These are phyloP conservation scores for Brachyhypopomus occidentalis DNA, from an alignment of 2,113 vertebrate genomes.

Conservation along the genomic window DNA sequence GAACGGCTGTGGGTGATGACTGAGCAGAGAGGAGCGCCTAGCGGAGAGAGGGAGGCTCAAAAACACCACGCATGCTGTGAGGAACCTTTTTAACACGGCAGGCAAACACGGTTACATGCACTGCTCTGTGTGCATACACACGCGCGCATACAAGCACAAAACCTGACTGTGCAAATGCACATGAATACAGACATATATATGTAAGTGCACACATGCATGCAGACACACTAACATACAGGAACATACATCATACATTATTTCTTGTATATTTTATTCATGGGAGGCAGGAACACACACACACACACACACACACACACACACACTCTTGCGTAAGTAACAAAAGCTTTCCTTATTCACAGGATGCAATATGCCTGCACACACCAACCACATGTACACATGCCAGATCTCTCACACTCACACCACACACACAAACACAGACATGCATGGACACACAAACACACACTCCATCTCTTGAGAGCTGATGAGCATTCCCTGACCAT, in stretches of 20 bases:
- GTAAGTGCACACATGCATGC: neutral
- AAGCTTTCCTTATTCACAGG: too few species aligned
- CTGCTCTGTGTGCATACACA: neutral
- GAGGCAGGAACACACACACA: neutral
- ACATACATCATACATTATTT: too few species aligned
- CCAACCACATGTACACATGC: too few species aligned
- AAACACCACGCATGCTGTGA: slow-evolving; percentile 35
- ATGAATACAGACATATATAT: neutral
- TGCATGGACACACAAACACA: too few species aligned
- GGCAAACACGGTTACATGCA: slow-evolving; percentile 30
- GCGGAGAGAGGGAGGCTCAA: slow-evolving; percentile 13
- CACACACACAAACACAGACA: neutral
- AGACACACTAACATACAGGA: too few species aligned
- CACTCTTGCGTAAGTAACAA: too few species aligned
- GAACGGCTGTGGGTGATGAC: slow-evolving; percentile 16
- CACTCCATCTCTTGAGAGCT: neutral
- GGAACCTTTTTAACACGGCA: slow-evolving; percentile 33
- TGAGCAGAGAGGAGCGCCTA: neutral
- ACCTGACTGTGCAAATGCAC: neutral
- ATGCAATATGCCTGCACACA: too few species aligned
- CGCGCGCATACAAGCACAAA: neutral
- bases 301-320: neutral
- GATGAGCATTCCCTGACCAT: neutral
- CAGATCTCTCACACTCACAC: neutral
- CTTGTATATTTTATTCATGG: too few species aligned